phyloP scores from a whole-genome alignment of 2,888 invertebrate genomes.

The Tipula lateralis region DNA sequence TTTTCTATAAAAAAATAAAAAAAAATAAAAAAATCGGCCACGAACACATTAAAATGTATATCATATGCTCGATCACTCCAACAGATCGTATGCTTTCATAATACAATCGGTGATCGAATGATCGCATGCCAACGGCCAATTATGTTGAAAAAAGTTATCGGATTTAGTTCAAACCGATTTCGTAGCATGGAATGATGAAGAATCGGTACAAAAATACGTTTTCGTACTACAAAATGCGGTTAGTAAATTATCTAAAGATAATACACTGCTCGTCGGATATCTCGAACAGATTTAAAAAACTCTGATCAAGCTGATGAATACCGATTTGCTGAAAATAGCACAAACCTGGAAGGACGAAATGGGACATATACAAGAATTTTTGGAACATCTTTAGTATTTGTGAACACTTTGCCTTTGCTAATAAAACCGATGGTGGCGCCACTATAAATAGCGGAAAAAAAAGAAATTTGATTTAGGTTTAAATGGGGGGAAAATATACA shows the following conservation, averaged over 20 bases:
- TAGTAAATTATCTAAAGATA: constrained; percentile 69
- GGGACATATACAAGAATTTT: constrained; percentile 75
- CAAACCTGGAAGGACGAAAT: constrained; percentile 86
- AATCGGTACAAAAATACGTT: constrained; percentile 82
- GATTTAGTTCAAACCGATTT: constrained; percentile 79
- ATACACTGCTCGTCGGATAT: constrained; percentile 61
- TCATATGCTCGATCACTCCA: constrained; percentile 81
- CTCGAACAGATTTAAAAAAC: constrained; percentile 62
- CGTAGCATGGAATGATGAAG: constrained; percentile 89
- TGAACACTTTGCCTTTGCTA: too few relatives aligned
- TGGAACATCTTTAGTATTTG: too few relatives aligned
- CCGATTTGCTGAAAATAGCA: constrained; percentile 82
- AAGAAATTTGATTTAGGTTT: too few relatives aligned
- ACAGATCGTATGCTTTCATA: constrained; percentile 92
- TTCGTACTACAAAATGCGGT: constrained; percentile 74
- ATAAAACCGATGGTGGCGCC: too few relatives aligned
- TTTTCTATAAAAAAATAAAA: too few relatives aligned
- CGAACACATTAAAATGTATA: constrained; percentile 72
- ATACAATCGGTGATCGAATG: constrained; percentile 97
- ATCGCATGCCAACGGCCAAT: constrained; percentile 90
- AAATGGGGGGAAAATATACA: too few relatives aligned
- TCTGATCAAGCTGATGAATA: constrained; percentile 65
- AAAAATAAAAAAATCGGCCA: constrained; percentile 62
- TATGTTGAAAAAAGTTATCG: constrained; percentile 87
- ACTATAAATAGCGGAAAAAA: too few relatives aligned